Percentiles rank a stretch among this genome's conserved stretches.
Evolutionary conservation across 2,797 vertebrate genomes (phyloP).

Genomic region (Moxostoma hubbsi): DNA sequence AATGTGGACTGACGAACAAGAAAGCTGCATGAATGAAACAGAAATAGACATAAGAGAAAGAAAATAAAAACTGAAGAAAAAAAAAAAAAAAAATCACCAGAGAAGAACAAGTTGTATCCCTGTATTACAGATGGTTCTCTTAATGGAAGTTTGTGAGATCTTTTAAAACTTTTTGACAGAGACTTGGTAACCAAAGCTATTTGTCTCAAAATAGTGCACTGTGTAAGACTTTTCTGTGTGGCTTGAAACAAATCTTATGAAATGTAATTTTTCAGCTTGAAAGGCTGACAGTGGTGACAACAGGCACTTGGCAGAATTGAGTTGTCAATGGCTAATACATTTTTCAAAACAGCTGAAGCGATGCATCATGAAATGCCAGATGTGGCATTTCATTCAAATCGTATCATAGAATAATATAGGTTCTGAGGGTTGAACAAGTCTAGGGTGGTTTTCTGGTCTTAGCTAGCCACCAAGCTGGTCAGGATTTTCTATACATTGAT

Average conservation of each 20-base stretch:
- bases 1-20: no score
- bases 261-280: conserved; percentile 31
- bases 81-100: no score
- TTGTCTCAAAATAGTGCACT: conserved; percentile 25
- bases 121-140: neutral
- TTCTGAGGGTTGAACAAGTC: no score
- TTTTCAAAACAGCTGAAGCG: conserved; percentile 15
- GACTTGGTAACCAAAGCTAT: conserved; percentile 29
- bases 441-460: no score
- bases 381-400: conserved; percentile 24
- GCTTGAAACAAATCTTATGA: conserved; percentile 34
- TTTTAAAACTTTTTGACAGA: neutral
- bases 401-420: neutral
- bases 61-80: no score
- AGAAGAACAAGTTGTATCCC: neutral
- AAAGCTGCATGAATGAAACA: no score
- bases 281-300: conserved; percentile 23
- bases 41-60: no score
- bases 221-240: conserved; percentile 14
- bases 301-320: conserved; percentile 30
- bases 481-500: no score
- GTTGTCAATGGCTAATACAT: conserved; percentile 34
- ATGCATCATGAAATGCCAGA: conserved; percentile 24
- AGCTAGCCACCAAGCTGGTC: no score
- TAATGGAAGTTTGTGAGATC: neutral